Evolutionary conservation across 2,888 invertebrate species (phyloP), one percentile per base, ranked within the genome.

Genomic region (Fabriciana adippe): DNA sequence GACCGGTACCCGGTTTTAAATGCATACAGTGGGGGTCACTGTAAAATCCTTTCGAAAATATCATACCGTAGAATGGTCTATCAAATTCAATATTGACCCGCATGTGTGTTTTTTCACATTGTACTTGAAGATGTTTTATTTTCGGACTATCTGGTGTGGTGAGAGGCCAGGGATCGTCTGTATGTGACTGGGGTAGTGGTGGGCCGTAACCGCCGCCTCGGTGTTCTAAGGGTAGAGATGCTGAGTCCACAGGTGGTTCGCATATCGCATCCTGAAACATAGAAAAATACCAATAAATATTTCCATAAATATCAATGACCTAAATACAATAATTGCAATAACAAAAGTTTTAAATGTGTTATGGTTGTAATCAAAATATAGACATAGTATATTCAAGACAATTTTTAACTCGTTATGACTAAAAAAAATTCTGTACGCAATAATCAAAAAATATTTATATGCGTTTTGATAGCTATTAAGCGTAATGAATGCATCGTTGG

Each of bases 81-180:
- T 98, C 98, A 90, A 98, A 98, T 87, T 98, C 98, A 79, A 98
- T 97, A 87, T 97, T 97, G 66, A 98, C 98, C 64, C 98, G 94
- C 98, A 98, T 98, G 85, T 97, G 97, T 59, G 98, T 97, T 88
- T 98, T 98, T 89, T 98, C 98, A 89, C 98, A 98, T 86, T 98
- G 98, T 75, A 98, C 98, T 93, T 98, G 97, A 73, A 97, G 92
- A 81, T 97, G 97, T 89, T 98, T 98, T 80, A 98, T 98, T 89
- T 97, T 97, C 0, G 98, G 98, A 89, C 97, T 97, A 83, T 98
- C 98, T 21, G 97, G 96, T 57, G 96, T 95, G 55, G 97, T 96
- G 75, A 97, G 89, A 0, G 97, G 98, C 98, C 98, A 98, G 67
- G 97, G 96, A 81, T 97, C 97, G 77, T 97, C 97, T 26, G 94